Base-by-base conservation (phyloP, 2,113 vertebrate species). In the Myxocyprinus asiaticus region DNA sequence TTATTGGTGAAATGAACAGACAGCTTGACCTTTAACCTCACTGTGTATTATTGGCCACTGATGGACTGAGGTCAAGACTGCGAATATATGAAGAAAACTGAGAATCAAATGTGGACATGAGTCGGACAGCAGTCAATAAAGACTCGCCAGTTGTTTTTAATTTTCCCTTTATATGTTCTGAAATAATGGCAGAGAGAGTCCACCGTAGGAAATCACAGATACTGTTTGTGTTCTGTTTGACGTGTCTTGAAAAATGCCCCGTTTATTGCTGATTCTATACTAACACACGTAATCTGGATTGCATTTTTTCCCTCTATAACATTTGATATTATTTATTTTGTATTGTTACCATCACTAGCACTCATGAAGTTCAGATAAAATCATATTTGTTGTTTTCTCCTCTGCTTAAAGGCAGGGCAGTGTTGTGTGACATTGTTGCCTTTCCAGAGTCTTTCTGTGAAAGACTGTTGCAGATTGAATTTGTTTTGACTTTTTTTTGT, bases 371-470 rank as follows among this genome's bases (percentile, higher is more conserved):
- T 78, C 81, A 87, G 85, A 78, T 82, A 87, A 33, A 33, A 71
- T 83, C 48, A 53, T 79, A 82, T 86, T 81, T 70, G 59, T 89
- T 87, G 6, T 82, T 62, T 47, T 86, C 74, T 80, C 81, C 75
- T 87, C 66, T 81, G 84, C 86, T 82, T 82, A 77, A 85, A 90
- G 84, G 84, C 85, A 85, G 94, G 88, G 92, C 92, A 84, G 88
- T 93, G 89, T 88, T 91, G 86, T 90, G 91, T 71, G 87, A 86
- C 84, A 88, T 91, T 90, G 79, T 94, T 91, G 86, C 91, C 93
- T 94, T 92, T 91, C 81, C 91, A 47, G 85, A 87, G 91, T 94
- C 95, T 98, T 98, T 99, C 97, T 94, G 94, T 98, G 96, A 98
- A 98, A 98, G 96, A 93, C 92, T 90, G 67, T 77, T 82, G 84